Percentiles rank a stretch among this genome's conserved stretches.
These are phyloP conservation scores for Parochlus steinenii DNA, from an alignment of 2,888 invertebrate species.

Conservation along the genomic window DNA sequence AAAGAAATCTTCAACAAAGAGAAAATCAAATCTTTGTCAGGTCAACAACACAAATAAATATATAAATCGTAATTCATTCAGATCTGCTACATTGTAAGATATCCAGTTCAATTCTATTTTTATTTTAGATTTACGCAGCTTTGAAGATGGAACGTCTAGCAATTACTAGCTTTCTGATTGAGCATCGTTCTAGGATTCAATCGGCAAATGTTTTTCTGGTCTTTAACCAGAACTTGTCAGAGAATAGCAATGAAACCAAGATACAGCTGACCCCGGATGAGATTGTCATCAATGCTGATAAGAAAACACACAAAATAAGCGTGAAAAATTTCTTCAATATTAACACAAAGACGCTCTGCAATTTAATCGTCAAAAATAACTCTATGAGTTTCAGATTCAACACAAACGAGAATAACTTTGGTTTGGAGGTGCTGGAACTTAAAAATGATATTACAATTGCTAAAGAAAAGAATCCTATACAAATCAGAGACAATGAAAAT, in stretches of 20 bases:
- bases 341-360: constrained; percentile 2
- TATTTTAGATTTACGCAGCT: too few species aligned
- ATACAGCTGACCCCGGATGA: neutral
- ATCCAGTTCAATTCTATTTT: too few species aligned
- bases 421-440: constrained; percentile 1
- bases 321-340: constrained; percentile 7
- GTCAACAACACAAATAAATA: too few species aligned
- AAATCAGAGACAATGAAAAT: too few species aligned
- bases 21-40: too few species aligned
- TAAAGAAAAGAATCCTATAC: too few species aligned
- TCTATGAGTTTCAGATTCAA: constrained; percentile 9
- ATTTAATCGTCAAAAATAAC: constrained; percentile 3
- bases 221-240: neutral
- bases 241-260: neutral
- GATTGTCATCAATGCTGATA: constrained; percentile 1
- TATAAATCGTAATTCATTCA: too few species aligned
- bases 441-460: too few species aligned
- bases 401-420: constrained; percentile 1
- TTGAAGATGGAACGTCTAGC: constrained; percentile 5
- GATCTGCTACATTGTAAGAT: too few species aligned
- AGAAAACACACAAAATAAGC: constrained; percentile 3
- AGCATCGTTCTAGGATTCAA: neutral
- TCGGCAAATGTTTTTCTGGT: constrained; percentile 4
- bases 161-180: constrained; percentile 4
- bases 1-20: too few species aligned